Evolutionary conservation across 1,140 invertebrate species (phyloP), one percentile per base, ranked within the genome.

Genomic region (Eciton burchellii): DNA sequence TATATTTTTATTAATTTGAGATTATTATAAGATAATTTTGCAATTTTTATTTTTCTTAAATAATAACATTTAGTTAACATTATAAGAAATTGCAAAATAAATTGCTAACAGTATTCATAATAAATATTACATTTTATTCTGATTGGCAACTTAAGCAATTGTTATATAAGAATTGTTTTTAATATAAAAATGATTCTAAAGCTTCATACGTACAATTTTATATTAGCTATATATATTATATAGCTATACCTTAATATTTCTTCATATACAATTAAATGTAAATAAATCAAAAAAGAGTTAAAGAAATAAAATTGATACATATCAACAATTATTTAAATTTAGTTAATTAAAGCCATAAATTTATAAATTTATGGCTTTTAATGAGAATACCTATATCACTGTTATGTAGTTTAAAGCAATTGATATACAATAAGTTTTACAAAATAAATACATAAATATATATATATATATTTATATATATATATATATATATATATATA

Each of bases 181-280:
- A 24, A 72, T 72, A 72, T 8, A 72, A 56, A 43, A 41, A 12
- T 6, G 19, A 72, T 24, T 41, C 2, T 6, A 72, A 59, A 43
- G 43, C 3, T n/a, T 16, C 21, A 14, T 56, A 35, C 12, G 49
- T 3, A 24, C 21, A 56, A 35, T 35, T 71, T 56, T 57, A 3
- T 57, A 41, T 71, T 16, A 71, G n/a, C n/a, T n/a, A n/a, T n/a
- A 12, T 71, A 21, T 71, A 14, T 19, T 71, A n/a, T 71, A 56
- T 56, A 56, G 29, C 16, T 41, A 56, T 35, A 21, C n/a, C n/a
- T n/a, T n/a, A n/a, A n/a, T n/a, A n/a, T n/a, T n/a, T n/a, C n/a
- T n/a, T n/a, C n/a, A n/a, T n/a, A n/a, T n/a, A n/a, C n/a, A n/a
- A n/a, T n/a, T n/a, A n/a, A n/a, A n/a, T n/a, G n/a, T n/a, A n/a